Conservation (phyloP, 1,140 invertebrate genomes). For the Frieseomelitta varia region DNA sequence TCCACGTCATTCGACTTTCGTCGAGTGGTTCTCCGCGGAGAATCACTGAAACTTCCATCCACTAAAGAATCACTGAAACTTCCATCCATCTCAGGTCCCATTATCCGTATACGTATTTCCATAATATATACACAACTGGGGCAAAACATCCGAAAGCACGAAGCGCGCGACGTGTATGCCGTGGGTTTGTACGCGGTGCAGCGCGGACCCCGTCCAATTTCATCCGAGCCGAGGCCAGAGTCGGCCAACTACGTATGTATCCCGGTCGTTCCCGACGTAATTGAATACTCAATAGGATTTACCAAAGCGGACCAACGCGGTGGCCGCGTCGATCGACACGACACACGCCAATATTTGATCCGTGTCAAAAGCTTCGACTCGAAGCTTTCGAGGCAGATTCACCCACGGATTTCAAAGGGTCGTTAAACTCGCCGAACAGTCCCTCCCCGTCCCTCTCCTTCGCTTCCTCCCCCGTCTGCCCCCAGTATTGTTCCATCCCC, state of each 20-base stretch:
- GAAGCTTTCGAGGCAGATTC: conserved; percentile 49
- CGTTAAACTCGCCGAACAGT: conserved; percentile 55
- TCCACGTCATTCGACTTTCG: neutral
- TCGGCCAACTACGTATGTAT: conserved; percentile 53
- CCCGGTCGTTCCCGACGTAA: conserved; percentile 54
- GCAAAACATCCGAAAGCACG: conserved; percentile 13
- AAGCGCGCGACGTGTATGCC: conserved; percentile 17
- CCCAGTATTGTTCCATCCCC: conserved; percentile 6
- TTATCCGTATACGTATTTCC: conserved; percentile 13
- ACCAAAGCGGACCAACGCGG: conserved; percentile 62
- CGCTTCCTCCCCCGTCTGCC: neutral
- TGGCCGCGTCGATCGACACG: conserved; percentile 61
- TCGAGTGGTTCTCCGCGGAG: no score
- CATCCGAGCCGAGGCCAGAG: conserved; percentile 39
- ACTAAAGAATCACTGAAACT: neutral
- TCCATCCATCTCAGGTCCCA: neutral
- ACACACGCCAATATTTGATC: conserved; percentile 71
- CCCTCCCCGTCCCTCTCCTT: neutral
- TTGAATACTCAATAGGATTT: conserved; percentile 74
- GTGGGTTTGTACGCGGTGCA: conserved; percentile 23
- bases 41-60: neutral
- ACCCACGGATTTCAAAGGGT: conserved; percentile 63
- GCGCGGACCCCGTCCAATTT: conserved; percentile 56
- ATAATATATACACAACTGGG: conserved; percentile 41
- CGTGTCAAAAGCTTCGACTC: conserved; percentile 64